Evolutionary conservation across 1,140 invertebrate species (phyloP).

Genomic region (Pygmarrhopalites habei): DNA sequence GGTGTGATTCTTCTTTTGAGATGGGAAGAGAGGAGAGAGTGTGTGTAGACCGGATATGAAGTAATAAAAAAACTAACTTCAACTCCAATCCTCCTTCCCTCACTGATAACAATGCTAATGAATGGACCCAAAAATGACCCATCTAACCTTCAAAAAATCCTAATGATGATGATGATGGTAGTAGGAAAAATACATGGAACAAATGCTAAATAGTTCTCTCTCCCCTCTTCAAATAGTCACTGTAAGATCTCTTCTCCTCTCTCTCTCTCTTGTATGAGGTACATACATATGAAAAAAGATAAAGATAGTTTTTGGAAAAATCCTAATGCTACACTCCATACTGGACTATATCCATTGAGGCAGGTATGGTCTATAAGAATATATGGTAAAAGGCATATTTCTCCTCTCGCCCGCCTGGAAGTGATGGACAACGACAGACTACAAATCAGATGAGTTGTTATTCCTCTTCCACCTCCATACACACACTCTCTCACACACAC

Average conservation of each 20-base stretch:
- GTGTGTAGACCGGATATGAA: conserved; percentile 13
- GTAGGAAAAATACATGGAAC: too few species aligned
- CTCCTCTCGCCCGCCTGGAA: conserved; percentile 11
- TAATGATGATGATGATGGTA: conserved; percentile 13
- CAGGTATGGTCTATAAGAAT: too few species aligned
- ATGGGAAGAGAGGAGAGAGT: too few species aligned
- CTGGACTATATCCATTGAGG: too few species aligned
- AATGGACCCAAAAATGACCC: conserved; percentile 19
- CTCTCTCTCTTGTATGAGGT: too few species aligned
- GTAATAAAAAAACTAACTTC: conserved; percentile 16
- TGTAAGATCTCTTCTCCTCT: too few species aligned
- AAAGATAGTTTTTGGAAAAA: too few species aligned
- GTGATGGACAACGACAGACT: conserved; percentile 7
- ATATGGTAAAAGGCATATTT: too few species aligned
- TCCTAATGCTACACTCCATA: too few species aligned
- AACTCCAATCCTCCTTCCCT: neutral
- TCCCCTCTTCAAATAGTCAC: too few species aligned
- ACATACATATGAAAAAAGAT: too few species aligned
- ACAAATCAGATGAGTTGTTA: conserved; percentile 14
- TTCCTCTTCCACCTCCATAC: neutral
- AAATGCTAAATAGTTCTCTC: conserved; percentile 4
- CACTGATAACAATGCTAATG: conserved; percentile 16
- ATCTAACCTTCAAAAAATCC: conserved; percentile 15
- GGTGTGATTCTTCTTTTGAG: conserved; percentile 12
- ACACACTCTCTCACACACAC: too few species aligned